Conservation (phyloP, 2,797 vertebrate species). For the Bradypodion pumilum region DNA sequence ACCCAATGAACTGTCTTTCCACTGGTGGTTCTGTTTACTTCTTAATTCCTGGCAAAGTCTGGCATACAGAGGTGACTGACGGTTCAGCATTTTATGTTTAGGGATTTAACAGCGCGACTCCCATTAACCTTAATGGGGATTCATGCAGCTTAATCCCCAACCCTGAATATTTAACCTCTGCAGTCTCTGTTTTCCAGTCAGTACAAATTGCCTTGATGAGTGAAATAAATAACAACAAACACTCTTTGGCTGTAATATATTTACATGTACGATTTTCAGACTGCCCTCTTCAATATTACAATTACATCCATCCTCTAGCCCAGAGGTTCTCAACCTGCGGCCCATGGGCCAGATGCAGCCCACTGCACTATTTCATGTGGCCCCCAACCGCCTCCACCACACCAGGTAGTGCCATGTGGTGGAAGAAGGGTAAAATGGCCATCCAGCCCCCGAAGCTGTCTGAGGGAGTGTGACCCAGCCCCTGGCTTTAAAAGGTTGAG, state of each 20-base stretch:
- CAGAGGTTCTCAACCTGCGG: too few species aligned
- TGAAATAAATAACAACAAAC: constrained; percentile 30
- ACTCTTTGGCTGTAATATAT: background rate
- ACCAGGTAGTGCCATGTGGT: too few species aligned
- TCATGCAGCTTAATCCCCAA: constrained; percentile 45
- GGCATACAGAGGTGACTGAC: constrained; percentile 36
- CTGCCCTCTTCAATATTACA: background rate
- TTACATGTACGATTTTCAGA: background rate
- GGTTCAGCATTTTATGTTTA: accelerated
- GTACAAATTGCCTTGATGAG: constrained; percentile 52
- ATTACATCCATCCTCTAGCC: background rate
- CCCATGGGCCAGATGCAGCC: too few species aligned
- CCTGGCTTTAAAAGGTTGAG: too few species aligned
- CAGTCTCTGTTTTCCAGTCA: constrained; percentile 47
- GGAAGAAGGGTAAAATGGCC: too few species aligned
- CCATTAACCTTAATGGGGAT: constrained; percentile 59
- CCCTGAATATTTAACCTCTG: constrained; percentile 60
- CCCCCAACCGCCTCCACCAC: too few species aligned
- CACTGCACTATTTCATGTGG: too few species aligned
- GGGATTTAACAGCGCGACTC: constrained; percentile 43
- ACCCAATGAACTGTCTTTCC: constrained; percentile 38
- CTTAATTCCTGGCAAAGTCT: constrained; percentile 36
- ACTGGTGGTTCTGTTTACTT: constrained; percentile 17
- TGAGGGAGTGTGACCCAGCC: too few species aligned
- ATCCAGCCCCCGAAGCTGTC: too few species aligned